phyloP scores from a whole-genome alignment of 2,888 invertebrate species.

The Hololepta plana region DNA sequence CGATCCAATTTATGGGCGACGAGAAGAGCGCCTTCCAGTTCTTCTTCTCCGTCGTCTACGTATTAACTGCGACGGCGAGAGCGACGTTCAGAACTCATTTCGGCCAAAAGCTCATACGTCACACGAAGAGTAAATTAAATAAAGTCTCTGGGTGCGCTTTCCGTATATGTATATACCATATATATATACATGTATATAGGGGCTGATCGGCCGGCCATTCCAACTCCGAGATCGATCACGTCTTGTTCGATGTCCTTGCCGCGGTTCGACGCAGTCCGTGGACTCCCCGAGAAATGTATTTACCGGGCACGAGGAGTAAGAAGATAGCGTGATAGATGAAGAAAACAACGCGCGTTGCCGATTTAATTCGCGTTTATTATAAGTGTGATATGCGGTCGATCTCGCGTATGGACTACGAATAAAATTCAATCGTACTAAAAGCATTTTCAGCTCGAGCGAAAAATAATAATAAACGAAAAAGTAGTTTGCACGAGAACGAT shows the following conservation, averaged over 20 bases:
- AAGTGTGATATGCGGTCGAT: no score
- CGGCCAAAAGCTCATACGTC: conserved; percentile 23
- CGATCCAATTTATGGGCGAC: conserved; percentile 25
- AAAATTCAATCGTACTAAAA: conserved; percentile 25
- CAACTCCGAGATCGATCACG: conserved; percentile 23
- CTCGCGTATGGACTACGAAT: conserved; percentile 14
- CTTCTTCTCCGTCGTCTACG: no score
- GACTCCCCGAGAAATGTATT: no score
- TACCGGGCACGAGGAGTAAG: no score
- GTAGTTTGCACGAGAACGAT: no score
- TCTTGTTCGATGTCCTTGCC: conserved; percentile 15
- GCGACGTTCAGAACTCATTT: conserved; percentile 20
- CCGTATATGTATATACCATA: conserved; percentile 1
- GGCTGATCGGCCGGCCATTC: conserved; percentile 23
- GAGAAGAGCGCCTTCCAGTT: conserved; percentile 18
- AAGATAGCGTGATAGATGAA: no score
- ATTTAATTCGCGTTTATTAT: no score
- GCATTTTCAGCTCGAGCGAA: no score
- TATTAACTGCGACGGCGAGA: conserved; percentile 5
- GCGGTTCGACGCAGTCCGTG: conserved; percentile 9
- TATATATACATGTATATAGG: conserved; percentile 7
- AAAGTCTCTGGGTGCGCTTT: conserved; percentile 16
- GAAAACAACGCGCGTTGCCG: no score
- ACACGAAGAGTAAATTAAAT: conserved; percentile 24
- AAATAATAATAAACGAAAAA: no score